A percentile compares a stretch with the other conserved stretches of the same genome.
phyloP scores from a whole-genome alignment of 2,888 invertebrate species.

The Abrostola tripartita region DNA sequence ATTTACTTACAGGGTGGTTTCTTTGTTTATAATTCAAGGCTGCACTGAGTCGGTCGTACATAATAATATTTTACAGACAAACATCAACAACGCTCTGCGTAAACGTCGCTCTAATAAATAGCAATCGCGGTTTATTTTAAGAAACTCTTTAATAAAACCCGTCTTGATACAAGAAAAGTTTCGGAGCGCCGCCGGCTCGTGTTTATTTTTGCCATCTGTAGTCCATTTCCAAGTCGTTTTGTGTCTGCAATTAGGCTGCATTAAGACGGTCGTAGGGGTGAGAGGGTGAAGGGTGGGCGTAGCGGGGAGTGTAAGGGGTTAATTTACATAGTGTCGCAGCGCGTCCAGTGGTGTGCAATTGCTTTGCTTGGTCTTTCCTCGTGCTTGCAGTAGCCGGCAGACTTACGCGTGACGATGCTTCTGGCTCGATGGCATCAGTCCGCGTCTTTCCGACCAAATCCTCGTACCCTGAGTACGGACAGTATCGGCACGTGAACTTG shows the following conservation, averaged over 20 bases:
- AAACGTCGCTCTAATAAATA: constrained; percentile 8
- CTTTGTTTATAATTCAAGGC: constrained; percentile 13
- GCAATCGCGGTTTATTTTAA: constrained; percentile 5
- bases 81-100: not conserved
- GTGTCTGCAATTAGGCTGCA: constrained; percentile 42
- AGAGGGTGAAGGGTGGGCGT: not conserved
- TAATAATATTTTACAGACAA: constrained; percentile 4
- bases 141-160: constrained; percentile 12
- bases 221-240: constrained; percentile 32
- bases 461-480: no score
- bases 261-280: constrained; percentile 23
- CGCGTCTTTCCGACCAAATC: no score
- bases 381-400: not conserved
- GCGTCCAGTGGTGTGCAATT: constrained; percentile 20
- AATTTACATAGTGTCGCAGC: constrained; percentile 29
- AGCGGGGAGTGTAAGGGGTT: not conserved
- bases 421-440: no score
- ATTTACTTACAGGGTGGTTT: no score
- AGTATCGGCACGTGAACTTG: no score
- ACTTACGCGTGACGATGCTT: no score
- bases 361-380: constrained; percentile 12
- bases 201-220: constrained; percentile 32
- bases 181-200: constrained; percentile 5
- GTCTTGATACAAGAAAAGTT: constrained; percentile 3
- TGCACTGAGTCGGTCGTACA: constrained; percentile 1